These are phyloP conservation scores for Macropodus opercularis DNA, from an alignment of 2,797 vertebrate species.

Conservation along the genomic window DNA sequence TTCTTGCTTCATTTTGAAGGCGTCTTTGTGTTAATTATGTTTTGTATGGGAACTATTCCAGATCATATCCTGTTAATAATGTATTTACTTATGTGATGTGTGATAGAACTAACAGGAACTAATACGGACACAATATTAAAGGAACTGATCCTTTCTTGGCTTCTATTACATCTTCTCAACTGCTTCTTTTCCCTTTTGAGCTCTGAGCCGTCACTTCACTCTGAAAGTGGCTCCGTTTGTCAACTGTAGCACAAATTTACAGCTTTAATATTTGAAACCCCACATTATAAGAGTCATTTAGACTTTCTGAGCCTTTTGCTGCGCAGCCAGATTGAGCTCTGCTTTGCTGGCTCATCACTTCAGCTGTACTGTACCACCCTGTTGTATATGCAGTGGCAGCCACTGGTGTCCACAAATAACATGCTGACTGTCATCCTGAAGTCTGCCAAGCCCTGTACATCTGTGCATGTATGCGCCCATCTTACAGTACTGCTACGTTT, in stretches of 20 bases:
- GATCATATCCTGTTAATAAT: constrained; percentile 24
- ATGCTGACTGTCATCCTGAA: constrained; percentile 33
- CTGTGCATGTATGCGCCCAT: constrained; percentile 22
- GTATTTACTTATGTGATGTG: background rate
- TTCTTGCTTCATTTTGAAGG: too few relatives aligned
- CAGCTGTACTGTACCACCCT: constrained; percentile 10
- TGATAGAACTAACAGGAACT: background rate
- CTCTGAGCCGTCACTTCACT: constrained; percentile 21
- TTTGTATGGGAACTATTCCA: constrained; percentile 2
- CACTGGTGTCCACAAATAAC: constrained; percentile 57
- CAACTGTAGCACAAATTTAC: background rate
- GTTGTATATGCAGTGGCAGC: constrained; percentile 35
- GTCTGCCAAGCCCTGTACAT: constrained; percentile 25
- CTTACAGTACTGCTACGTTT: constrained; percentile 10
- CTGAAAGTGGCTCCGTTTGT: constrained; percentile 10
- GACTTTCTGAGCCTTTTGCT: constrained; percentile 12
- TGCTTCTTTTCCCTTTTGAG: constrained; percentile 2
- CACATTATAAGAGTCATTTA: constrained; percentile 13
- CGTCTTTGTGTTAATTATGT: too few relatives aligned
- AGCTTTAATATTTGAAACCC: background rate
- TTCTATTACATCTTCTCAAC: constrained; percentile 18
- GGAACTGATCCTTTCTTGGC: constrained; percentile 7
- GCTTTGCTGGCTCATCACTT: constrained; percentile 45
- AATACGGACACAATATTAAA: background rate
- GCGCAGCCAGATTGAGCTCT: constrained; percentile 19